A percentile compares a stretch with the other conserved stretches of the same genome.
These are phyloP conservation scores for Aurelia aurita complex sp. Pacific DNA, from an alignment of 30 jellyfish, hydroid and myxozoan genomes.

Conservation along the genomic window DNA sequence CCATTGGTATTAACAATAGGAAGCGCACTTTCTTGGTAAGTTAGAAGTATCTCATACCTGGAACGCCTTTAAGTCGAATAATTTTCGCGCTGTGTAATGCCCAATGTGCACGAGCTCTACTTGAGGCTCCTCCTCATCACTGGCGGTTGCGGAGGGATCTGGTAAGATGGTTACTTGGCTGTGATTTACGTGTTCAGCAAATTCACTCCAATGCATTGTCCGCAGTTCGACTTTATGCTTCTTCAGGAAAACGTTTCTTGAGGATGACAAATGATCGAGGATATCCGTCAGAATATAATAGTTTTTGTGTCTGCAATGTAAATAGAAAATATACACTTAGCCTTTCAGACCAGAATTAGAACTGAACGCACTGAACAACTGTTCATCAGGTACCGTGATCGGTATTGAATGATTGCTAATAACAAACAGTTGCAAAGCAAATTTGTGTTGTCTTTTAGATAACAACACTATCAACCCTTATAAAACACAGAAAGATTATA, in stretches of 20 bases:
- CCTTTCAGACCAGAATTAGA: too few relatives aligned
- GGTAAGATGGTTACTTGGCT: conserved; percentile 24
- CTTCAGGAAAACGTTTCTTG: conserved; percentile 51
- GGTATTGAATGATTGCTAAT: too few relatives aligned
- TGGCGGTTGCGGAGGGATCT: not conserved
- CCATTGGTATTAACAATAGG: too few relatives aligned
- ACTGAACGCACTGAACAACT: too few relatives aligned
- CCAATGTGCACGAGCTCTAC: conserved; percentile 69
- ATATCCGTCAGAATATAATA: conserved; percentile 51
- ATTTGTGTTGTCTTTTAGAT: too few relatives aligned
- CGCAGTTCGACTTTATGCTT: conserved; percentile 64
- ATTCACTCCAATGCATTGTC: conserved; percentile 28
- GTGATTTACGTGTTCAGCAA: conserved; percentile 1
- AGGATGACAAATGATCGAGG: not conserved
- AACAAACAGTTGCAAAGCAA: too few relatives aligned
- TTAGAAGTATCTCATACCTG: not conserved
- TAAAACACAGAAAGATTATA: too few relatives aligned
- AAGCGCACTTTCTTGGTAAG: too few relatives aligned
- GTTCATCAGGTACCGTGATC: too few relatives aligned
- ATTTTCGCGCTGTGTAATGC: conserved; percentile 49
- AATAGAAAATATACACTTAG: not conserved
- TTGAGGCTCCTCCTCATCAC: conserved; percentile 24
- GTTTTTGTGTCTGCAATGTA: conserved; percentile 45
- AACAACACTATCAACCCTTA: too few relatives aligned
- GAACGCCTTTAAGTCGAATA: conserved; percentile 45